phyloP scores from a whole-genome alignment of 2,113 vertebrate genomes.

The Upupa epops region DNA sequence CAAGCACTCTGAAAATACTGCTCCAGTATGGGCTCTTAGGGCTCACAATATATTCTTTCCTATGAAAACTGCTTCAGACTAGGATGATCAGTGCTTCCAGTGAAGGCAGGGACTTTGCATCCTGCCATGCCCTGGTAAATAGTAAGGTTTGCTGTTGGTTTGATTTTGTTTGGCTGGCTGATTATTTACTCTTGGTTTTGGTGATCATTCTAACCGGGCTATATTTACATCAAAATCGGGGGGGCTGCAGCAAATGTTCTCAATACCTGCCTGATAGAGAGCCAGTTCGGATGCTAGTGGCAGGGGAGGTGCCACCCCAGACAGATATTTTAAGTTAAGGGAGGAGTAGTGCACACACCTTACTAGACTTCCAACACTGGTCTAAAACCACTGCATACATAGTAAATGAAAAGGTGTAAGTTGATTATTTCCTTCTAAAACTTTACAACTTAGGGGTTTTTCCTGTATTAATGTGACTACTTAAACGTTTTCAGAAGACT shows the following conservation, averaged over 20 bases:
- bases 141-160: neutral
- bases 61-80: neutral
- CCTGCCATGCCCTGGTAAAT: neutral
- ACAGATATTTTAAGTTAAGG: neutral
- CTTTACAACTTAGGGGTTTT: neutral
- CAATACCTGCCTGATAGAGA: neutral
- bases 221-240: neutral
- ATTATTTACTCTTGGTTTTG: neutral
- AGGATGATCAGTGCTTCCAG: neutral
- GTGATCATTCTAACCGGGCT: neutral
- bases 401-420: neutral
- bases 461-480: neutral
- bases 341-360: neutral
- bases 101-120: neutral
- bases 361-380: neutral
- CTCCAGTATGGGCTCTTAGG: neutral
- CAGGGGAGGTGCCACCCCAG: neutral
- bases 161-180: neutral
- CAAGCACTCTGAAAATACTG: neutral
- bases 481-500: conserved; percentile 68
- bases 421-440: neutral
- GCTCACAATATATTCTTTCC: neutral
- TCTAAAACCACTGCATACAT: neutral
- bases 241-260: neutral
- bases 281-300: neutral